phyloP scores from a whole-genome alignment of 1,140 invertebrate species.

The Medauroidea extradentata region DNA sequence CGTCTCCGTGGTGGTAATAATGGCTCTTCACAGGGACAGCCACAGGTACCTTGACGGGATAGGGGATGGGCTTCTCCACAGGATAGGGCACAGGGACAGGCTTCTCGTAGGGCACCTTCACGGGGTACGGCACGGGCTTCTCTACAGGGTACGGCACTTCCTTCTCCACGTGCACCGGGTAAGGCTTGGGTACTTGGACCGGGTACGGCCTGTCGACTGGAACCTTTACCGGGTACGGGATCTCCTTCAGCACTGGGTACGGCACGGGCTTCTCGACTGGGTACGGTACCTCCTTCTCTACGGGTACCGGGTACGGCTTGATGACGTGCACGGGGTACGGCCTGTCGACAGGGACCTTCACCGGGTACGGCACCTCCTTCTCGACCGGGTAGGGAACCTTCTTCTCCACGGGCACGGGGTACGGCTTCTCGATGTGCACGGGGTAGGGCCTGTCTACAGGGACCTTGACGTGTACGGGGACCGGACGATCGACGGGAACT shows the following conservation, averaged over 20 bases:
- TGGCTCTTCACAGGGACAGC: not conserved
- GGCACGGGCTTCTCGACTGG: slow-evolving; percentile 9
- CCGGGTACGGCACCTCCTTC: slow-evolving; percentile 18
- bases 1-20: too few species aligned
- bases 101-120: slow-evolving; percentile 32
- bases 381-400: slow-evolving; percentile 21
- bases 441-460: slow-evolving; percentile 18
- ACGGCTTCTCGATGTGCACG: slow-evolving; percentile 18
- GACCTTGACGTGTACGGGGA: slow-evolving; percentile 15
- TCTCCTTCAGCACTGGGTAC: slow-evolving; percentile 7
- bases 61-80: slow-evolving; percentile 1
- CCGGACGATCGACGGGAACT: slow-evolving; percentile 14
- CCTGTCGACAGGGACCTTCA: slow-evolving; percentile 55
- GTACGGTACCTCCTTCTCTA: slow-evolving; percentile 52
- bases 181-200: slow-evolving; percentile 42
- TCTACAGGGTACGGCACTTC: slow-evolving; percentile 43
- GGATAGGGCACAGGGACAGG: slow-evolving; percentile 3
- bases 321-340: slow-evolving; percentile 54
- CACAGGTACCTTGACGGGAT: not conserved
- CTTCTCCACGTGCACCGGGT: slow-evolving; percentile 47
- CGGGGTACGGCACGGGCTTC: slow-evolving; percentile 49
- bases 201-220: slow-evolving; percentile 7
- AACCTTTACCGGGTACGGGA: slow-evolving; percentile 7
- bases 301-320: slow-evolving; percentile 49
- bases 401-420: slow-evolving; percentile 51